Evolutionary conservation across 1,140 invertebrate genomes (phyloP), one percentile per base, ranked within the genome.

Genomic region (Oscheius sp.): DNA sequence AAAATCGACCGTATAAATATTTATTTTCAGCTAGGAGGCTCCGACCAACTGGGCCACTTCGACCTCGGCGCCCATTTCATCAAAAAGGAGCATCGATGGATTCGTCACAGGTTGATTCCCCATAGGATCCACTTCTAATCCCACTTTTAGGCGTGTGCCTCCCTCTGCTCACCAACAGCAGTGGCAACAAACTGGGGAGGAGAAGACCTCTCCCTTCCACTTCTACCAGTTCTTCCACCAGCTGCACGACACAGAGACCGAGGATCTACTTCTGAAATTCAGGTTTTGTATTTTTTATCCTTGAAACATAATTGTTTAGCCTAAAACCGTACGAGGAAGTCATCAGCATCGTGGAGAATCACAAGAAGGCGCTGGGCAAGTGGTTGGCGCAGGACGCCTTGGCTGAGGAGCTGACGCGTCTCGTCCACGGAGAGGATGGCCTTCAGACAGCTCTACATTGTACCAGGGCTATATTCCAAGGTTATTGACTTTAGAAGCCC

Each of bases 101-200:
- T 66, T 73, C 46, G 68, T 68, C 28, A 61, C 69, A 10, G n/a
- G n/a, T n/a, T n/a, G n/a, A n/a, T n/a, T n/a, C n/a, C n/a, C n/a
- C n/a, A n/a, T n/a, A n/a, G n/a, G n/a, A n/a, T n/a, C n/a, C n/a
- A n/a, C n/a, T n/a, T n/a, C n/a, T n/a, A n/a, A n/a, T n/a, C n/a
- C n/a, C n/a, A n/a, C n/a, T n/a, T n/a, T n/a, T n/a, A n/a, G 61
- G 77, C n/a, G 38, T 85, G 1, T 83, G 74, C 1, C 83, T 95
- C 28, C 96, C 96, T 1, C 84, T 98, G 36, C 89, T 98, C 59
- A 94, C 92, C 4, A 89, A 91, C 3, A 90, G 94, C 85, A 89
- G 90, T 82, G 95, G 95, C 2, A 90, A 94, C 79, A 99, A 99
- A 85, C 91, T 95, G 85, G 95, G 95, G 0, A 99, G 3, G 79